phyloP scores from a whole-genome alignment of 2,797 vertebrate species.

The Pseudopleuronectes americanus region DNA sequence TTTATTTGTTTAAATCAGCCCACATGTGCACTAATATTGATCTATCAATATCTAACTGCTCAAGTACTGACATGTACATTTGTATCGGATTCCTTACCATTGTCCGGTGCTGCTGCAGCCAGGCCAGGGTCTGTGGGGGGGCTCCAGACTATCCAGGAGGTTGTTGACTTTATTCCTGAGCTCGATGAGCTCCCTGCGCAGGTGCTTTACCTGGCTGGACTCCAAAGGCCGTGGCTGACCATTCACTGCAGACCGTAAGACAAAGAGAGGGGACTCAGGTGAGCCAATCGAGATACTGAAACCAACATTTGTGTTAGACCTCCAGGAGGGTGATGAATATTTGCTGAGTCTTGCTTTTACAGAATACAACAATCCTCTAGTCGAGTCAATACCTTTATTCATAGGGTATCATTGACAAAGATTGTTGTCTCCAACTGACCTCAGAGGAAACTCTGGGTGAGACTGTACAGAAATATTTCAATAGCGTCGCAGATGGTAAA shows the following conservation, averaged over 20 bases:
- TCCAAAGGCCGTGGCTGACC: slow-evolving; percentile 97
- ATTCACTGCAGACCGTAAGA: slow-evolving; percentile 86
- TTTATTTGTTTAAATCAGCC: not conserved
- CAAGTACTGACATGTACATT: not conserved
- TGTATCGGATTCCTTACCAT: slow-evolving; percentile 80
- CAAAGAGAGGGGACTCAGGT: not conserved
- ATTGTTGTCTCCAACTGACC: no score
- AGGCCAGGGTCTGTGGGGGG: slow-evolving; percentile 91
- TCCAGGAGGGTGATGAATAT: no score
- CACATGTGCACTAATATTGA: not conserved
- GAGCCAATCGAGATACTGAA: not conserved
- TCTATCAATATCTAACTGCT: not conserved
- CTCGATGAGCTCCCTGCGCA: slow-evolving; percentile 97
- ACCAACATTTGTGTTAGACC: no score
- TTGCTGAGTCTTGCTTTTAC: no score
- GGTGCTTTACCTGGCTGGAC: slow-evolving; percentile 97
- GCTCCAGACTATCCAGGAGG: slow-evolving; percentile 95
- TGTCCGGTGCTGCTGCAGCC: slow-evolving; percentile 86
- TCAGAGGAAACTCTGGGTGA: no score
- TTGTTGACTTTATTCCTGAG: slow-evolving; percentile 99
- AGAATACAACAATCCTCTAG: no score
- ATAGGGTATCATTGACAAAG: no score
- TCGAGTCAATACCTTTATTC: no score
- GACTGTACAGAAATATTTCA: no score
- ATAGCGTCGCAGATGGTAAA: no score